Evolutionary conservation across 2,888 invertebrate species (phyloP), one percentile per base, ranked within the genome.

Genomic region (Cecidostiba fungosa): DNA sequence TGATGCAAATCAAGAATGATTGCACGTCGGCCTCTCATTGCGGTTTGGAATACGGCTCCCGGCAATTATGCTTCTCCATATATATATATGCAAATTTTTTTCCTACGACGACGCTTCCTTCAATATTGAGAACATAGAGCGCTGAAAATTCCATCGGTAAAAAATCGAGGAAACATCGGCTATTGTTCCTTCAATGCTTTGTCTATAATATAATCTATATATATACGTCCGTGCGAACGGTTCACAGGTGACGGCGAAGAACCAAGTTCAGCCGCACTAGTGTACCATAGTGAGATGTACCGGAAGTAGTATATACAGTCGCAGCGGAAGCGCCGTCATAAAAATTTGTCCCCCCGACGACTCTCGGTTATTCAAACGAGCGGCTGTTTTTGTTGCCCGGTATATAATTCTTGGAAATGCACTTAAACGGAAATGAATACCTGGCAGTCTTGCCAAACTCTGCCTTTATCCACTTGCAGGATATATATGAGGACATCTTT

Each of bases 171-270:
- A 32, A 70, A 36, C 32, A 19, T 36, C 16, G 69, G 16, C 36
- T n/a, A 70, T 70, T 70, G 70, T 70, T 70, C 36, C 70, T 10
- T 19, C 29, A 19, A 36, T 19, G 69, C 36, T n/a, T 36, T 70
- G 69, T 70, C 16, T 36, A 19, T 36, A 19, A 36, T 69, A 12
- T 69, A 36, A 12, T 54, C 14, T 19, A 16, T n/a, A 6, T 36
- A 12, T 39, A 43, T 1, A 23, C 39, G n/a, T n/a, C 1, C 59
- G 59, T 59, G 77, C 10, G 77, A n/a, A 43, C 4, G 36, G 43
- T 23, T 73, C 47, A 26, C 47, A 72, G 39, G 32, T n/a, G 70
- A 70, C n/a, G 32, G 3, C 1, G 69, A 16, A 23, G 72, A 23
- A 4, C 43, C 14, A 39, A 43, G 72, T 43, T n/a, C 72, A 76